phyloP scores from a whole-genome alignment of 1,140 invertebrate species.

The Delia radicum region DNA sequence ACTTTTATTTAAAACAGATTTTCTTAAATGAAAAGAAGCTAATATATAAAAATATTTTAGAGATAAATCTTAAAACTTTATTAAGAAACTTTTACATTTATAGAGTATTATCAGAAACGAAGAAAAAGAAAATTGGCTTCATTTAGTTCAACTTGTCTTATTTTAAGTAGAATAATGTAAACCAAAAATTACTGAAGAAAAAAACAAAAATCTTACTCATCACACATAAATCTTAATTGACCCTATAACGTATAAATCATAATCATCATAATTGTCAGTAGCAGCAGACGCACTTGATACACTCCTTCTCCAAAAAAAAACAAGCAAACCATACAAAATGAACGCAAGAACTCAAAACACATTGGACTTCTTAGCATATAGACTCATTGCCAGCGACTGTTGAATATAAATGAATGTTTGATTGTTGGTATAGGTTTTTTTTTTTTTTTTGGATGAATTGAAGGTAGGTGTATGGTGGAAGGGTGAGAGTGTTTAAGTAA shows the following conservation, averaged over 20 bases:
- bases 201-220: not conserved
- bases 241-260: conserved; percentile 22
- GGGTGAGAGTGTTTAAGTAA: not conserved
- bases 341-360: not conserved
- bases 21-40: not conserved
- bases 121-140: not conserved
- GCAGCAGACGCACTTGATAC: conserved; percentile 9
- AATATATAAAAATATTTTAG: not conserved
- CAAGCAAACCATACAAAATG: not conserved
- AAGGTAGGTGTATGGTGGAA: not conserved
- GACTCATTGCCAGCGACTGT: not conserved
- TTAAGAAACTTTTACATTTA: conserved; percentile 8
- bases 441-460: not conserved
- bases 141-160: not conserved
- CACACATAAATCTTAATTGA: conserved; percentile 22
- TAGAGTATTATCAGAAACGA: not conserved
- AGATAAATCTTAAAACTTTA: not conserved
- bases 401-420: not conserved
- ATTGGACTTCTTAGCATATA: not conserved
- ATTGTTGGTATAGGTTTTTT: not conserved
- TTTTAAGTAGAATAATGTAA: not conserved
- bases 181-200: not conserved
- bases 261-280: conserved; percentile 23
- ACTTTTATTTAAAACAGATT: not conserved
- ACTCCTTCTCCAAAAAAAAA: not conserved